Percentiles rank a stretch among this genome's conserved stretches.
Conservation (phyloP, 2,797 vertebrate species). For the Pantherophis alleghaniensis region DNA sequence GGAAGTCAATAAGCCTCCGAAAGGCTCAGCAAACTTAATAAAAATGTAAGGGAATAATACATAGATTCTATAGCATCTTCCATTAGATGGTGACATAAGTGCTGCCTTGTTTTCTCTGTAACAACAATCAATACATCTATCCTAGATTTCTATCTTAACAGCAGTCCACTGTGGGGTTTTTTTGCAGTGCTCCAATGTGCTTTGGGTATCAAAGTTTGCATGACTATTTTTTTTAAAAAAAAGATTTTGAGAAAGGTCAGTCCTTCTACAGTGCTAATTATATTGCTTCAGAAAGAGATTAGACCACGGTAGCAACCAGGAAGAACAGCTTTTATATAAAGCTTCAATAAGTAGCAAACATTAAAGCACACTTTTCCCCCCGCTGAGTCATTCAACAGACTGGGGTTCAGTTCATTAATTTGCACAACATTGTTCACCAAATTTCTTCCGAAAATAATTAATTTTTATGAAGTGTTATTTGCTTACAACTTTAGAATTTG, state of each 20-base stretch:
- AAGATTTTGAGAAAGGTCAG: constrained; percentile 74
- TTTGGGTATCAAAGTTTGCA: constrained; percentile 58
- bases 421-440: not conserved
- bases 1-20: not conserved
- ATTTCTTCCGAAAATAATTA: fast-evolving
- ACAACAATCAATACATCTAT: not conserved
- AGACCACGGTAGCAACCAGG: constrained; percentile 61
- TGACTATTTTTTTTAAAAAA: constrained; percentile 71
- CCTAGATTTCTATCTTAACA: not conserved
- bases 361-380: not conserved
- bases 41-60: not conserved
- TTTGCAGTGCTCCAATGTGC: not conserved
- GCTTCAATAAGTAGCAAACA: constrained; percentile 15
- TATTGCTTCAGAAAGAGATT: constrained; percentile 68
- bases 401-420: constrained; percentile 6
- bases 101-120: not conserved
- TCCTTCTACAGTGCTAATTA: constrained; percentile 72
- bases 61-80: not conserved
- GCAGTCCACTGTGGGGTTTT: not conserved
- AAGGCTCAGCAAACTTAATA: not conserved
- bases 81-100: not conserved
- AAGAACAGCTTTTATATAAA: constrained; percentile 30
- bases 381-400: constrained; percentile 8
- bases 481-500: fast-evolving
- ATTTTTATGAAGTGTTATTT: not conserved